A percentile compares a stretch with the other conserved stretches of the same genome.
Conservation (phyloP, 1,140 invertebrate genomes). For the Anthonomus grandis region DNA sequence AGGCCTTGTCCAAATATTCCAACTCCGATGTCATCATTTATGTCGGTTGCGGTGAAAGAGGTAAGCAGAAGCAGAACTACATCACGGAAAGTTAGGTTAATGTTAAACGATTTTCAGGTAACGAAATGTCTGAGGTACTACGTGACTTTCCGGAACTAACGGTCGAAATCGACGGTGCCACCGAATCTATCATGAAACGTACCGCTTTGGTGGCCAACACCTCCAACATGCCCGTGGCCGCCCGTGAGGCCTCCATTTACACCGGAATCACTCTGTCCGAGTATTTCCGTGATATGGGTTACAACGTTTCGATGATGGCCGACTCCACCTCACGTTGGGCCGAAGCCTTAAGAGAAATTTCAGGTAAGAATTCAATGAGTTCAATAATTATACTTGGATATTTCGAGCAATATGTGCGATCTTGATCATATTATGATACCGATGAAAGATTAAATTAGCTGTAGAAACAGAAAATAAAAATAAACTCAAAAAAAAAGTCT, state of each 20-base stretch:
- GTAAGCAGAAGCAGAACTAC: conserved; percentile 53
- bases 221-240: conserved; percentile 99
- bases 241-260: conserved; percentile 99
- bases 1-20: conserved; percentile 98
- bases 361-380: conserved; percentile 51
- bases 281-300: conserved; percentile 99
- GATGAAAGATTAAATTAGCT: too few species aligned
- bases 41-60: conserved; percentile 98
- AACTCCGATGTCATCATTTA: conserved; percentile 99
- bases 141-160: conserved; percentile 98
- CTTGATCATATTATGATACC: too few species aligned
- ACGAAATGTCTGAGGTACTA: conserved; percentile 87
- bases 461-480: too few species aligned
- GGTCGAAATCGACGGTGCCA: conserved; percentile 93
- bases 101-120: conserved; percentile 51
- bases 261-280: conserved; percentile 98
- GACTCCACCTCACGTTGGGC: conserved; percentile 99
- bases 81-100: neutral
- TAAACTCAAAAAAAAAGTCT: too few species aligned
- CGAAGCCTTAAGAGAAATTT: conserved; percentile 99
- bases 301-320: conserved; percentile 99
- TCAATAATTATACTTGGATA: too few species aligned
- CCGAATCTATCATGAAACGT: conserved; percentile 99
- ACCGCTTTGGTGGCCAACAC: conserved; percentile 99
- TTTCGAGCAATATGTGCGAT: too few species aligned